Evolutionary conservation across 2,888 invertebrate species (phyloP), one percentile per base, ranked within the genome.

Genomic region (Ferrisia virgata): DNA sequence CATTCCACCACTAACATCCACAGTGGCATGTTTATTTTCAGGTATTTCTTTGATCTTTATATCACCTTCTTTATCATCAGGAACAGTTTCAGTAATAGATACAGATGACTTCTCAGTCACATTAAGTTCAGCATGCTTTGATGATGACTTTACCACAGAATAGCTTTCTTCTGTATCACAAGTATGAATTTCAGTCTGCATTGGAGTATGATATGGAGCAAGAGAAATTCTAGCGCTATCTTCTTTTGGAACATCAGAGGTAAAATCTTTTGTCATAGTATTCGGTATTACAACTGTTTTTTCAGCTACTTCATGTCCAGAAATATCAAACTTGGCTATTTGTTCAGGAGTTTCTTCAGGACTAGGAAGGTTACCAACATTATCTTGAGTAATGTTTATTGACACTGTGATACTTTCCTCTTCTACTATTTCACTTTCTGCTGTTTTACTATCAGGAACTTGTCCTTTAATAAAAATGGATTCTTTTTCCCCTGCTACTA

Each of bases 381-480:
- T 83, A 76, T 83, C 83, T n/a, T 83, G 76, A 11, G 47, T 25
- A 11, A 43, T 31, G 6, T 76, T 72, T 1, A 83, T 40, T 28
- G 83, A 88, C 47, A 91, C 88, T 58, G 88, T 88, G n/a, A 89
- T 86, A 47, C 89, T 86, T 28, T 85, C 85, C 22, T 86, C 86
- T 85, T 87, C 87, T 86, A 86, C 47, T 81, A 87, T 69, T 69
- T 86, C 87, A 9, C 88, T 82, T 84, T 86, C 85, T 31, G 88
- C 88, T 79, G 88, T 88, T 87, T 93, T 93, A 85, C 88, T 88
- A 85, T 91, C 92, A 15, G 91, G 92, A 87, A 88, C 89, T 15
- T 89, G 86, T 84, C 89, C 89, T 53, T 87, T 87, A n/a, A 86
- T 86, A 84, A 90, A 88, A 64, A 88, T 87, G 2, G 90, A 88